Evolutionary conservation across 2,888 invertebrate genomes (phyloP).

Genomic region (Drosophila lacicola): DNA sequence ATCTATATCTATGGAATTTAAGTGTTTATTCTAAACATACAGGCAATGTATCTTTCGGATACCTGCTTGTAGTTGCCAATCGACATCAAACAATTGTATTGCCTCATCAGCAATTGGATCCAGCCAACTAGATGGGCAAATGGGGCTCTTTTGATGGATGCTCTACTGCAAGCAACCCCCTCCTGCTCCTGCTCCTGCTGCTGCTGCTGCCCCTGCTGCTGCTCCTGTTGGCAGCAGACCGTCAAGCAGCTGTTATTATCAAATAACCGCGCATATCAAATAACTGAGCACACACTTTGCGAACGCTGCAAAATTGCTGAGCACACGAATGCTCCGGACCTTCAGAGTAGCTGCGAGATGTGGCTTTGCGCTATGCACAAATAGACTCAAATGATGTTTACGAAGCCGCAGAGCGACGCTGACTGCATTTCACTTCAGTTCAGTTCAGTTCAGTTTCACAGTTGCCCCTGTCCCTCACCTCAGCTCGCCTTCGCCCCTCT

Average conservation of each 20-base stretch:
- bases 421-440: slow-evolving; percentile 21
- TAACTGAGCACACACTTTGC: slow-evolving; percentile 74
- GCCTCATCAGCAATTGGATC: slow-evolving; percentile 63
- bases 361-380: slow-evolving; percentile 62
- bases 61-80: slow-evolving; percentile 47
- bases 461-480: slow-evolving; percentile 9
- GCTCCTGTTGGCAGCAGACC: not conserved
- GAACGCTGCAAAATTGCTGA: slow-evolving; percentile 61
- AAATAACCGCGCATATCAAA: slow-evolving; percentile 80
- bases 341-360: slow-evolving; percentile 32
- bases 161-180: slow-evolving; percentile 41
- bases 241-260: slow-evolving; percentile 75
- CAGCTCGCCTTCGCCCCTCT: not conserved
- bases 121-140: slow-evolving; percentile 50
- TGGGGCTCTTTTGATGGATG: slow-evolving; percentile 67
- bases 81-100: slow-evolving; percentile 67
- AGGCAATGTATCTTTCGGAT: slow-evolving; percentile 35
- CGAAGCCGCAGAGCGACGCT: slow-evolving; percentile 35
- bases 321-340: slow-evolving; percentile 27
- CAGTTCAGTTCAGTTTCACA: slow-evolving; percentile 30
- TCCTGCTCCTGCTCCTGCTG: not conserved
- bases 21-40: slow-evolving; percentile 6
- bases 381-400: slow-evolving; percentile 76
- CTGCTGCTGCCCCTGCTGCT: not conserved
- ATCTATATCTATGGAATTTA: not conserved